These are phyloP conservation scores for Eupithecia abbreviata DNA, from an alignment of 2,888 invertebrate species.

Conservation along the genomic window DNA sequence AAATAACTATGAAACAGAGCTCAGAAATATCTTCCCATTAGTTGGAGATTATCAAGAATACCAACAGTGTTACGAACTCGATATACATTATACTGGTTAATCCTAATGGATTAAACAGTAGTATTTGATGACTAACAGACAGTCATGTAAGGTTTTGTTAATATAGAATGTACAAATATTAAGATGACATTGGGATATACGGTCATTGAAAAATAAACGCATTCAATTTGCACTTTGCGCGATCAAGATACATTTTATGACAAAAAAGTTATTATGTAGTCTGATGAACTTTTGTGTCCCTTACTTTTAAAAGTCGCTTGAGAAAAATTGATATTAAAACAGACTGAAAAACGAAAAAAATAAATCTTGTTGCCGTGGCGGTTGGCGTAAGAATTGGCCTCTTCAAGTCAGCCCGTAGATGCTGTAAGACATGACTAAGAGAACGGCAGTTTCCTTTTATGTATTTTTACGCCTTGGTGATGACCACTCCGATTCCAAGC, in stretches of 20 bases:
- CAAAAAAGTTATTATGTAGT: background rate
- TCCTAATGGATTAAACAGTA: background rate
- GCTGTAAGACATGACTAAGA: too few species aligned
- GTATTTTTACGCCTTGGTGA: too few species aligned
- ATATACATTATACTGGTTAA: too few species aligned
- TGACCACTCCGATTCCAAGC: too few species aligned
- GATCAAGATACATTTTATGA: constrained; percentile 8
- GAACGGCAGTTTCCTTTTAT: too few species aligned
- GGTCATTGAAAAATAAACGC: constrained; percentile 27
- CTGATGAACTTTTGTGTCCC: background rate
- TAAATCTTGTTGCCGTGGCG: background rate
- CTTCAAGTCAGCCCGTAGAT: too few species aligned
- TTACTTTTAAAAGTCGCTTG: background rate
- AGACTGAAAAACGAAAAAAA: background rate
- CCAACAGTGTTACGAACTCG: background rate
- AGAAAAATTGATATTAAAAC: background rate
- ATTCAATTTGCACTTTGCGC: constrained; percentile 24
- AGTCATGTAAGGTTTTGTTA: background rate
- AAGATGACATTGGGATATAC: background rate
- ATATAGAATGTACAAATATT: background rate
- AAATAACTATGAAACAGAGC: too few species aligned
- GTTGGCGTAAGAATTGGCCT: background rate
- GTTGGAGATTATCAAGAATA: background rate
- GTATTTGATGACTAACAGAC: background rate
- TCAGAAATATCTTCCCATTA: background rate